phyloP scores from a whole-genome alignment of 2,113 vertebrate genomes.

The Fulica atra region DNA sequence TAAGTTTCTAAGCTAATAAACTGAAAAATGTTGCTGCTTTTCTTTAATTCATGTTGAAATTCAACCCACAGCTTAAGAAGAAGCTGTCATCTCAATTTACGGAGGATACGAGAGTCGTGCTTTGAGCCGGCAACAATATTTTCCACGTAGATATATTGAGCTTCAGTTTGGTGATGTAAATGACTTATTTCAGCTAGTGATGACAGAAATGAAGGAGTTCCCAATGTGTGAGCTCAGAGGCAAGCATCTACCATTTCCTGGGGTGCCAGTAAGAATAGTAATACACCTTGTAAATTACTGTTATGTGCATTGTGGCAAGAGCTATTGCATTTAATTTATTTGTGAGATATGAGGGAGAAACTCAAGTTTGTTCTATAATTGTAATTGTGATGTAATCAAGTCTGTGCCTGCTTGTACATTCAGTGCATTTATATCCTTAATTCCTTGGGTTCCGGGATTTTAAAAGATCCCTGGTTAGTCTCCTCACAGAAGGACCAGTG shows the following conservation, averaged over 20 bases:
- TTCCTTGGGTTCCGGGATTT: not conserved
- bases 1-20: not conserved
- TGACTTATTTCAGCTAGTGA: not conserved
- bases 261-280: not conserved
- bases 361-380: not conserved
- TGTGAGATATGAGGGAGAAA: not conserved
- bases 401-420: not conserved
- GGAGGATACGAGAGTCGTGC: not conserved
- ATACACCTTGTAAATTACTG: not conserved
- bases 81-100: not conserved
- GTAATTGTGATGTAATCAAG: not conserved
- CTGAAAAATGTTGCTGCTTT: not conserved
- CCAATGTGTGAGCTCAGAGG: not conserved
- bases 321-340: not conserved
- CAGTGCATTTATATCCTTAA: not conserved
- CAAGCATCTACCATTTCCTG: not conserved
- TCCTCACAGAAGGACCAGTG: not conserved
- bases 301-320: not conserved
- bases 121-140: not conserved
- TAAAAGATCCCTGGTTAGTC: not conserved
- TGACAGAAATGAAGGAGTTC: not conserved
- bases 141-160: not conserved
- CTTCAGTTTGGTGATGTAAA: not conserved
- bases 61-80: not conserved
- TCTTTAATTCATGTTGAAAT: not conserved